phyloP scores from a whole-genome alignment of 2,113 vertebrate genomes.

The Muscicapa adusta region DNA sequence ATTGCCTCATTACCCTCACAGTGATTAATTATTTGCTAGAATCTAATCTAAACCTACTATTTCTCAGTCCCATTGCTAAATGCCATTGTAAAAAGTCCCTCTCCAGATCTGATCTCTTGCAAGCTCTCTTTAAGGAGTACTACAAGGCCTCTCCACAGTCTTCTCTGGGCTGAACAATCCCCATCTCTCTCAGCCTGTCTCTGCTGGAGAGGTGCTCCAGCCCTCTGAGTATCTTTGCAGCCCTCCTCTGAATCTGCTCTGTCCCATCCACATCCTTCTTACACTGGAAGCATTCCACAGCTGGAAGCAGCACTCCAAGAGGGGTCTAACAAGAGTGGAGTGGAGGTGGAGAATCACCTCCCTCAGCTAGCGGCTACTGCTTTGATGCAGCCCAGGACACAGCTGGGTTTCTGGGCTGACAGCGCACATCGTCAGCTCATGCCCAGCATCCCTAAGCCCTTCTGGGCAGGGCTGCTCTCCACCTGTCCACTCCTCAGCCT shows the following conservation, averaged over 20 bases:
- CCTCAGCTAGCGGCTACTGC: not conserved
- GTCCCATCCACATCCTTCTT: not conserved
- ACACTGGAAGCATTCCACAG: not conserved
- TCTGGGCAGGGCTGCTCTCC: not conserved
- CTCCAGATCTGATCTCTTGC: not conserved
- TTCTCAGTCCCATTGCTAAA: not conserved
- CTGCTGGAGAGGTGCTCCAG: not conserved
- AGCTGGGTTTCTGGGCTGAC: not conserved
- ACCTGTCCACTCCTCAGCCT: not conserved
- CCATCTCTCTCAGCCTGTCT: not conserved
- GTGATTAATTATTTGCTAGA: not conserved
- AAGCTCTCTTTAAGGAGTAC: not conserved
- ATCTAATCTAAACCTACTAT: not conserved
- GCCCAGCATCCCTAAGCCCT: not conserved
- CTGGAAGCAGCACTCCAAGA: not conserved
- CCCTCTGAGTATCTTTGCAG: not conserved
- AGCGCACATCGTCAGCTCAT: no score
- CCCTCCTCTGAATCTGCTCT: not conserved
- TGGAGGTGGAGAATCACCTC: not conserved
- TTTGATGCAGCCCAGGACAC: not conserved
- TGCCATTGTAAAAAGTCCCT: no score
- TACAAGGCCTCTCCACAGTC: not conserved
- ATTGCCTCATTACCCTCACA: not conserved
- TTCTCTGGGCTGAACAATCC: not conserved
- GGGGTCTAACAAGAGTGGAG: not conserved